Percentiles rank a stretch among this genome's conserved stretches.
Conservation (phyloP, 1,140 invertebrate species). For the Epicauta chinensis region DNA sequence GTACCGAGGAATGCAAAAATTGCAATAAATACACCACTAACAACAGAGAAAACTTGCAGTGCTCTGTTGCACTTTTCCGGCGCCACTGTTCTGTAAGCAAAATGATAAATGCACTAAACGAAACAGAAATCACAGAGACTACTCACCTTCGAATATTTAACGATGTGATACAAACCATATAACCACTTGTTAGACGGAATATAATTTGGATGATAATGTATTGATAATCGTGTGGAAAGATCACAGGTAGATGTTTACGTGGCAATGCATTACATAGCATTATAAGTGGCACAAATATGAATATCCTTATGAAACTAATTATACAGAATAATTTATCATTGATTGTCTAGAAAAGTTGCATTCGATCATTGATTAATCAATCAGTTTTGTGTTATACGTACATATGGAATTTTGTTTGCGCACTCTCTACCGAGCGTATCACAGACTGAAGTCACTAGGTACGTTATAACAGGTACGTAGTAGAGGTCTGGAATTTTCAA, state of each 20-base stretch:
- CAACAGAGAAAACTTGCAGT: background rate
- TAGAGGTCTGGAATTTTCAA: background rate
- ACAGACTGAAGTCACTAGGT: background rate
- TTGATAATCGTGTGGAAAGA: slow-evolving; percentile 5
- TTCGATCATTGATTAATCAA: no score
- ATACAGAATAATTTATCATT: no score
- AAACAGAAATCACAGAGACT: background rate
- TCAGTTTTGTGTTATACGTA: no score
- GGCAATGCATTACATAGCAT: slow-evolving; percentile 5
- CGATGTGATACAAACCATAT: background rate
- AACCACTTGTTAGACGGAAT: background rate
- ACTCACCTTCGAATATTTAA: slow-evolving; percentile 2
- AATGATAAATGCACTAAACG: background rate
- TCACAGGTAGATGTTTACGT: slow-evolving; percentile 1
- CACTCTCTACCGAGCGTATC: background rate
- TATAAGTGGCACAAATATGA: background rate
- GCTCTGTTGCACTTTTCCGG: background rate
- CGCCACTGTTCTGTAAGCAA: background rate
- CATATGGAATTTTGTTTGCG: background rate
- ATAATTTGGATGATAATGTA: slow-evolving; percentile 2
- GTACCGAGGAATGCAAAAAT: background rate
- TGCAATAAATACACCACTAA: background rate
- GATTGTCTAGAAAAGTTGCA: no score
- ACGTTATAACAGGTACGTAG: slow-evolving; percentile 4
- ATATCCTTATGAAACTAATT: background rate